Conservation (phyloP, 2,888 invertebrate genomes). For the Ochlodes sylvanus region DNA sequence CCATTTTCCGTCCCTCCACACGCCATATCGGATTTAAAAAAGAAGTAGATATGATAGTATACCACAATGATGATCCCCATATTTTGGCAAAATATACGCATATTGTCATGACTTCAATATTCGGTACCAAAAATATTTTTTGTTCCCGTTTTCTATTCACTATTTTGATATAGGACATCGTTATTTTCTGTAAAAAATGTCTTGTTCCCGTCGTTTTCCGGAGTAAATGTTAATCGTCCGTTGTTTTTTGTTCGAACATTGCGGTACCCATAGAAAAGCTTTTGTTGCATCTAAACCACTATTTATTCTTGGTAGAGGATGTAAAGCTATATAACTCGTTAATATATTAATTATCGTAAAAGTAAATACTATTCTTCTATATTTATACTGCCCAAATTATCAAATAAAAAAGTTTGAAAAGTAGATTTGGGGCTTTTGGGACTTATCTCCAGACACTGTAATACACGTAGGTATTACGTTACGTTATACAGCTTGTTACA, state of each 20-base stretch:
- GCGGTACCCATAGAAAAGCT: background rate
- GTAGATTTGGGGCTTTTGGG: too few relatives aligned
- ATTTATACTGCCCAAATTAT: too few relatives aligned
- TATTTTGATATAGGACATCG: slow-evolving; percentile 35
- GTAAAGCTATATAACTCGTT: too few relatives aligned
- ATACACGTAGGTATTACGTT: background rate
- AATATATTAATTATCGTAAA: too few relatives aligned
- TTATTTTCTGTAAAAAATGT: slow-evolving; percentile 35
- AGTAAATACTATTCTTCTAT: too few relatives aligned
- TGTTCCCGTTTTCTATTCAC: slow-evolving; percentile 36
- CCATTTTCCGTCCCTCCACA: too few relatives aligned
- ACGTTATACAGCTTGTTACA: slow-evolving; percentile 1
- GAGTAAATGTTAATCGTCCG: background rate
- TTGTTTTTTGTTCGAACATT: slow-evolving; percentile 2
- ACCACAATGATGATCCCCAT: slow-evolving; percentile 16
- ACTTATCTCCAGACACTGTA: too few relatives aligned
- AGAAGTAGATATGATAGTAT: too few relatives aligned
- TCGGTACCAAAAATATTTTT: slow-evolving; percentile 30
- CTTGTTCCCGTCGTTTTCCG: slow-evolving; percentile 25
- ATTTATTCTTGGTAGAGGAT: background rate
- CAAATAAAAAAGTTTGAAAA: too few relatives aligned
- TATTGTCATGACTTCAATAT: slow-evolving; percentile 11
- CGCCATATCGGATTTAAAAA: too few relatives aligned
- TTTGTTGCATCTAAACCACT: background rate
- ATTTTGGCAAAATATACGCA: slow-evolving; percentile 23